Evolutionary conservation across 2,797 vertebrate genomes (phyloP).

Genomic region (Alectoris magna): DNA sequence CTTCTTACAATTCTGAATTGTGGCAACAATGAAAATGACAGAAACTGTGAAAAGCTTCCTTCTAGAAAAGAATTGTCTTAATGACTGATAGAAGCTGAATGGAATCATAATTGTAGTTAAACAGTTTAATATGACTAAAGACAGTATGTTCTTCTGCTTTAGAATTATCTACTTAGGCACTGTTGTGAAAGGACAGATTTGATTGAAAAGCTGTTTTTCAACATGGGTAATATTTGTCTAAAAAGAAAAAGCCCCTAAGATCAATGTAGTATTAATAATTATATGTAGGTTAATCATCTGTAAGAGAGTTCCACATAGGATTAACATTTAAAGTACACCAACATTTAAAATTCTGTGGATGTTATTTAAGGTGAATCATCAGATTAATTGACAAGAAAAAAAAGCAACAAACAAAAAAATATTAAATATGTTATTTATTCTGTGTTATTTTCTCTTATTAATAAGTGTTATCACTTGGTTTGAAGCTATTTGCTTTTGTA

Average conservation of each 20-base stretch:
- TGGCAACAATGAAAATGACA: not conserved
- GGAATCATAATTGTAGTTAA: constrained; percentile 22
- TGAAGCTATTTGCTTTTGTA: not conserved
- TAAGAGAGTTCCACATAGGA: not conserved
- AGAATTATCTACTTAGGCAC: not conserved
- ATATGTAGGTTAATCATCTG: not conserved
- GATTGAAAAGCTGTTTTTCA: not conserved
- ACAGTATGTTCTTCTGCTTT: constrained; percentile 9
- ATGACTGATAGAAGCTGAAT: not conserved
- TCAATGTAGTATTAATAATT: not conserved
- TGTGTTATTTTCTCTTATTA: not conserved
- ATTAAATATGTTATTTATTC: not conserved
- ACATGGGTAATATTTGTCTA: not conserved
- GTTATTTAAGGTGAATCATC: not conserved
- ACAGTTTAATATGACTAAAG: constrained; percentile 4
- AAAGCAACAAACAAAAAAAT: not conserved
- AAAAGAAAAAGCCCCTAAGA: not conserved
- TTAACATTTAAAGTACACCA: not conserved
- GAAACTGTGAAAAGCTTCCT: not conserved
- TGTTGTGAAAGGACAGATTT: not conserved
- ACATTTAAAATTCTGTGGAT: not conserved
- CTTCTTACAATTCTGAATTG: not conserved
- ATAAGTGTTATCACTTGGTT: not conserved
- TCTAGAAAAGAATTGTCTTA: not conserved
- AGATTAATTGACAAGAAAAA: not conserved